These are phyloP conservation scores for Vulpes vulpes DNA, from an alignment of 2,113 vertebrate species.

Conservation along the genomic window DNA sequence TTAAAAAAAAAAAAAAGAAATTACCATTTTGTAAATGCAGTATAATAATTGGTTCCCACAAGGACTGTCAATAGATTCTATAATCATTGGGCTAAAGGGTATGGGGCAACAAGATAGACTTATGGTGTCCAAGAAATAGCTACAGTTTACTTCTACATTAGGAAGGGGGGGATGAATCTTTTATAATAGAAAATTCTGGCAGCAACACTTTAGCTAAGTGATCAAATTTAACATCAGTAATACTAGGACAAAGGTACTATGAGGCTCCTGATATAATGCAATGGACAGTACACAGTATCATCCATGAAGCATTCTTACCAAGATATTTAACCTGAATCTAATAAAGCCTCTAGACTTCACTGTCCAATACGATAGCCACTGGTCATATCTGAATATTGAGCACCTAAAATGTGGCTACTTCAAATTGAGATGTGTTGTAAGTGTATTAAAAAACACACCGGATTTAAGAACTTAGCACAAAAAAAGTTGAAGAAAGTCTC, in stretches of 20 bases:
- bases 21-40: neutral
- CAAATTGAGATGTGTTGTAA: neutral
- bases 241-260: neutral
- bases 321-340: neutral
- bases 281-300: neutral
- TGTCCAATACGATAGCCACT: neutral
- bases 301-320: neutral
- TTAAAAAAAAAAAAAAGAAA: neutral
- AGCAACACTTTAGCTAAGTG: neutral
- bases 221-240: neutral
- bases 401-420: neutral
- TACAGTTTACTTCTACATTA: neutral
- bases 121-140: neutral
- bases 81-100: neutral
- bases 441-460: neutral
- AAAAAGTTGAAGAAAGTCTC: neutral
- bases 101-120: neutral
- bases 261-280: neutral
- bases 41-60: neutral
- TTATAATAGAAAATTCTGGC: neutral
- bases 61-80: neutral
- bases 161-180: neutral
- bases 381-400: neutral
- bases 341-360: neutral
- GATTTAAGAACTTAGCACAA: neutral